Conservation (phyloP, 2,888 invertebrate genomes). For the Deilephila porcellus region DNA sequence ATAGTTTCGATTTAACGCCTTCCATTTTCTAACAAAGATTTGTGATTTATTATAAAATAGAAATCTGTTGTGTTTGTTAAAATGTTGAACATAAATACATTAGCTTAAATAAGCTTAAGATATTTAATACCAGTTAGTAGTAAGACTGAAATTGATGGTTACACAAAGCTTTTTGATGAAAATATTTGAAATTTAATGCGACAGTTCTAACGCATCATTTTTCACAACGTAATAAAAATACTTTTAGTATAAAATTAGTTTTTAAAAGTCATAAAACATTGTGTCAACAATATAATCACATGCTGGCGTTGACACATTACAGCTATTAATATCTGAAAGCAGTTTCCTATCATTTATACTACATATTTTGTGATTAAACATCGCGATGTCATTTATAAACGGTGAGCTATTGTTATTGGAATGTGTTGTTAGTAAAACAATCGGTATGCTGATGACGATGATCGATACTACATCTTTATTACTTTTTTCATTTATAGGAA, state of each 20-base stretch:
- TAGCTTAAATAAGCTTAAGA: too few species aligned
- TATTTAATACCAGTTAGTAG: too few species aligned
- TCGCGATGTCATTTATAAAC: constrained; percentile 39
- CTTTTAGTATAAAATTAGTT: background rate
- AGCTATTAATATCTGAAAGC: constrained; percentile 4
- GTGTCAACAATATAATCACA: background rate
- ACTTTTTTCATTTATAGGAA: too few species aligned
- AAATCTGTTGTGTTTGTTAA: too few species aligned
- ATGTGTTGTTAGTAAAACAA: background rate
- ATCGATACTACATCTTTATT: too few species aligned
- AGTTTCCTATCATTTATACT: constrained; percentile 35
- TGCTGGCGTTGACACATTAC: constrained; percentile 6
- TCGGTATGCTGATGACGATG: background rate
- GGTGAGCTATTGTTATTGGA: background rate
- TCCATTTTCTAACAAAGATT: background rate
- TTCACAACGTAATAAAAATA: too few species aligned
- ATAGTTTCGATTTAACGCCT: background rate
- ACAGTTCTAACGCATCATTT: too few species aligned
- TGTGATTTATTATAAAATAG: background rate
- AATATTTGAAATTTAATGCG: too few species aligned
- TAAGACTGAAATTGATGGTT: too few species aligned
- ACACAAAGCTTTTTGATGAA: too few species aligned
- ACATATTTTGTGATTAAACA: constrained; percentile 31
- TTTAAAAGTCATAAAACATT: background rate
- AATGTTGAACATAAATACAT: too few species aligned